Conservation (phyloP, 2,113 vertebrate genomes). For the Synodontis membranacea region DNA sequence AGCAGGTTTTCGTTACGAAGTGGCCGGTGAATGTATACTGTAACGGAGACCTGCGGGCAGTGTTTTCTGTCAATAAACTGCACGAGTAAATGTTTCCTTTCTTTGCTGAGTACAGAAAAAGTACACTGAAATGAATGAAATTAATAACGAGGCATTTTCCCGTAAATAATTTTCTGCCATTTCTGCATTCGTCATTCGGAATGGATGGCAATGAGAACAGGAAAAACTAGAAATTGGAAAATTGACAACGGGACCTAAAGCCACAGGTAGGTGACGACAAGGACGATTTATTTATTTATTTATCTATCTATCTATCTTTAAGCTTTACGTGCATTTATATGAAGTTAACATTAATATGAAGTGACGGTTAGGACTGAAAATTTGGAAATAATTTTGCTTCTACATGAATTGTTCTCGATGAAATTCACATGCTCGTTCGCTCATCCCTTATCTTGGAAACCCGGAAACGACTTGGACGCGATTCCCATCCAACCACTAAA, state of each 20-base stretch:
- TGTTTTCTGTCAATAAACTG: background rate
- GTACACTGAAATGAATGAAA: background rate
- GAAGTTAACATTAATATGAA: background rate
- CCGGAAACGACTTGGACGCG: background rate
- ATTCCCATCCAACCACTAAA: background rate
- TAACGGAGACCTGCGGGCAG: background rate
- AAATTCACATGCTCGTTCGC: background rate
- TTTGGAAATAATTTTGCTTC: background rate
- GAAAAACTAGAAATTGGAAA: background rate
- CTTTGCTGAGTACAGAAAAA: no score
- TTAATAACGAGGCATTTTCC: background rate
- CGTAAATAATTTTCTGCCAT: background rate
- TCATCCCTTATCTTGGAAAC: no score
- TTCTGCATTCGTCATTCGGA: background rate
- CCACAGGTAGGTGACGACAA: background rate
- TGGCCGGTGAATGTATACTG: background rate
- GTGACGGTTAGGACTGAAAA: background rate
- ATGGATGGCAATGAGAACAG: background rate
- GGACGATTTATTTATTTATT: background rate
- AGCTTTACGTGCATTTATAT: background rate
- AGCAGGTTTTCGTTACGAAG: background rate
- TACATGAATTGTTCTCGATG: background rate
- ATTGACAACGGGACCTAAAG: background rate
- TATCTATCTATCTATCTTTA: background rate
- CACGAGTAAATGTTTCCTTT: no score